Conservation (phyloP, 1,140 invertebrate genomes). For the Drosophila santomea region DNA sequence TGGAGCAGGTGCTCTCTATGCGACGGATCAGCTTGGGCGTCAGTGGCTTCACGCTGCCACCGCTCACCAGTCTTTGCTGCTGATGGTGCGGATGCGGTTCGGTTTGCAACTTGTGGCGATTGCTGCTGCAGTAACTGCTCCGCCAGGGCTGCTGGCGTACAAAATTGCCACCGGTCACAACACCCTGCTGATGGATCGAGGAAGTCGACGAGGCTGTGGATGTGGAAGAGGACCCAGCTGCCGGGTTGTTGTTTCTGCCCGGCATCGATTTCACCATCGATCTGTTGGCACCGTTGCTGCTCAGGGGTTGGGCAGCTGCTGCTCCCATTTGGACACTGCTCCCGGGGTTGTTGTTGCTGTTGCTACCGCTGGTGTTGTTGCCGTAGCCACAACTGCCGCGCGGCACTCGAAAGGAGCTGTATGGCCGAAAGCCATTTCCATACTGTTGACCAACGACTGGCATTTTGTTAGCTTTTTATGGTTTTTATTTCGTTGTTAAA, state of each 20-base stretch:
- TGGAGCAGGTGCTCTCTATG: slow-evolving; percentile 70
- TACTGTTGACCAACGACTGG: slow-evolving; percentile 81
- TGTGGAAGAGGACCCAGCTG: slow-evolving; percentile 49
- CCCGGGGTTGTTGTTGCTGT: slow-evolving; percentile 21
- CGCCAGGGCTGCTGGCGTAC: slow-evolving; percentile 74
- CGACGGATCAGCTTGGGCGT: slow-evolving; percentile 79
- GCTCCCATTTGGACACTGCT: slow-evolving; percentile 17
- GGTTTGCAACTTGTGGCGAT: slow-evolving; percentile 37
- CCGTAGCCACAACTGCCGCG: slow-evolving; percentile 62
- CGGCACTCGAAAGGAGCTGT: slow-evolving; percentile 81
- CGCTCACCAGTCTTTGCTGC: slow-evolving; percentile 26
- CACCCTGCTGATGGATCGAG: slow-evolving; percentile 61
- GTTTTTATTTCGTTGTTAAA: slow-evolving; percentile 44
- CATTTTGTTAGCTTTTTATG: slow-evolving; percentile 75
- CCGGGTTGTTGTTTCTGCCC: slow-evolving; percentile 44
- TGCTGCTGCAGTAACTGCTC: slow-evolving; percentile 73
- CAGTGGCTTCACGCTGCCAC: slow-evolving; percentile 66
- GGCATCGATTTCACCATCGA: slow-evolving; percentile 43
- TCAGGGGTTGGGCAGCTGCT: slow-evolving; percentile 43
- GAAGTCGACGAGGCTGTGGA: slow-evolving; percentile 62
- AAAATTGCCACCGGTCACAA: slow-evolving; percentile 45
- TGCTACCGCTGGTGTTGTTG: slow-evolving; percentile 24
- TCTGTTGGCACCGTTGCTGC: slow-evolving; percentile 47
- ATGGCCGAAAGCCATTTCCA: slow-evolving; percentile 74
- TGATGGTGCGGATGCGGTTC: slow-evolving; percentile 27